Conservation (phyloP, 2,113 vertebrate species). For the Neolamprologus variostigma region DNA sequence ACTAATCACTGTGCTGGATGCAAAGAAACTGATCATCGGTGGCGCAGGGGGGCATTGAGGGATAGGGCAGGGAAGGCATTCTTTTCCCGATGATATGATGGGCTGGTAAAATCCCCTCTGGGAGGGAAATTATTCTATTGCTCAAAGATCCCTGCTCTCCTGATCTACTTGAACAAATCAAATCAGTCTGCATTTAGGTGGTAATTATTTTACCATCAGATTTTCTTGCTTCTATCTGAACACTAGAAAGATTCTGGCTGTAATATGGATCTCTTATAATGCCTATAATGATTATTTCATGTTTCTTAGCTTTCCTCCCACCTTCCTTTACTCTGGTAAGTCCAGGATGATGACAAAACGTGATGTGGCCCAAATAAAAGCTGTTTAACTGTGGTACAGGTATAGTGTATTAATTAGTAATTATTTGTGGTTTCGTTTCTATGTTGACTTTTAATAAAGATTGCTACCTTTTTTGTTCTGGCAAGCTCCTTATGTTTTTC, state of each 20-base stretch:
- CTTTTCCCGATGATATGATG: neutral
- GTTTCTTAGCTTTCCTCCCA: neutral
- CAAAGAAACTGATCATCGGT: neutral
- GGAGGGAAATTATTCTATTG: conserved; percentile 44
- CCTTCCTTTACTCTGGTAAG: neutral
- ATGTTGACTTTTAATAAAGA: neutral
- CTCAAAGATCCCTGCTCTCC: conserved; percentile 11
- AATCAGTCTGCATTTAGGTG: conserved; percentile 17
- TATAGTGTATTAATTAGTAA: neutral
- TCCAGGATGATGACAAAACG: neutral
- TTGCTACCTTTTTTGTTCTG: neutral
- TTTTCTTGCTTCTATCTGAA: neutral
- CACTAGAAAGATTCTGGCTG: neutral
- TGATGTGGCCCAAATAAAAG: neutral
- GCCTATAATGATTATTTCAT: neutral
- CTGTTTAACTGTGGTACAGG: neutral
- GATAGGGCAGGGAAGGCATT: neutral
- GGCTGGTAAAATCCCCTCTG: conserved; percentile 32
- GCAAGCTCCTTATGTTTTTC: neutral
- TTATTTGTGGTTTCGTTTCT: neutral
- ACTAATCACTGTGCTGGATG: conserved; percentile 20
- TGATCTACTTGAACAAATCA: conserved; percentile 23
- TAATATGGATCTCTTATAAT: neutral
- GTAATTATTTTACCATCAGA: conserved; percentile 22
- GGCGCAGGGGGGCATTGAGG: neutral